Base-by-base conservation (phyloP, 2,797 vertebrate species). In the Novumbra hubbsi region DNA sequence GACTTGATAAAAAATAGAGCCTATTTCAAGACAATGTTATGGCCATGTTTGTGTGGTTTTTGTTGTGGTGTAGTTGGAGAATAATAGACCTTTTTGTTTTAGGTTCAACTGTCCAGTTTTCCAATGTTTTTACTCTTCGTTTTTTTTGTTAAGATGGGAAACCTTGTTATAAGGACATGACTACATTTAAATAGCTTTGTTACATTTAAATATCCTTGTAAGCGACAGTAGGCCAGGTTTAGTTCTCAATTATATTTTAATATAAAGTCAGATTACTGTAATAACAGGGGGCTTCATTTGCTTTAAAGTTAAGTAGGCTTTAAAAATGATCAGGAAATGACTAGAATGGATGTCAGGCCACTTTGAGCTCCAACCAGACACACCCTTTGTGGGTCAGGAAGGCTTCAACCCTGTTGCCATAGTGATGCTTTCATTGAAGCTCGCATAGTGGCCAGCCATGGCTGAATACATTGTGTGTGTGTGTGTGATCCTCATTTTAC, bases 371-470 rank as follows among this genome's bases (percentile, higher is more conserved):
- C 79, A 74, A 85, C 41, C 1, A 3, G 41, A 84, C 85, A 83
- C 71, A 82, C 73, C 73, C 66, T 70, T 68, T 90, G 86, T 90
- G 85, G 88, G 90, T 92, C 87, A 91, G 83, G 81, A 90, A 90
- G 70, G 83, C 90, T 91, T 91, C 87, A 76, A 85, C 82, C 85
- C 74, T 45, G 87, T 94, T 89, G 87, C 90, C 88, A 93, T 92
- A 90, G 92, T 82, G 87, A 94, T 81, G 85, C 84, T 90, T 90
- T 92, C 90, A 89, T 89, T 91, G 81, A 85, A 85, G 86, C 83
- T 78, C 55, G 62, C 84, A 57, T 83, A 60, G 75, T 84, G 66
- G 76, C 14, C 69, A 57, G 81, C 84, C 76, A 76, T 90, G 91
- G 83, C 85, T 92, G 92, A 92, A 8, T 12, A 4, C 1, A 7